phyloP scores from a whole-genome alignment of 2,797 vertebrate genomes.

The Propithecus deckenii region DNA sequence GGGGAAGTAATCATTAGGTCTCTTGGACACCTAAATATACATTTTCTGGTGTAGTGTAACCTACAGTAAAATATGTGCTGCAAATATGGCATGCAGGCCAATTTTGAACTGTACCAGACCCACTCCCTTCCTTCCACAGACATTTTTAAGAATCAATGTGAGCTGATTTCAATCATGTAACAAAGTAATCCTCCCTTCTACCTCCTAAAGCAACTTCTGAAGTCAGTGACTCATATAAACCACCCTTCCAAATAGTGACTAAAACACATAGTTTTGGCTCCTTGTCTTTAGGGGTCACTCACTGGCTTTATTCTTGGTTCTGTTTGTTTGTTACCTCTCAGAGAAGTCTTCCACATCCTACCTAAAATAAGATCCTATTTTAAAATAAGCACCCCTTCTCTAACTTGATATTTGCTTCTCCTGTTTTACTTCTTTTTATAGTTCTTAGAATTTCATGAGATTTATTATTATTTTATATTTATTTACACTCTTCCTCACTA shows the following conservation, averaged over 20 bases:
- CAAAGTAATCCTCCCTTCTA: neutral
- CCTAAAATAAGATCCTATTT: neutral
- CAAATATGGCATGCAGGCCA: neutral
- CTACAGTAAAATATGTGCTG: neutral
- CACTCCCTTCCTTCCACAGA: neutral
- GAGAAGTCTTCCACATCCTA: neutral
- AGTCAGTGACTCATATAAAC: neutral
- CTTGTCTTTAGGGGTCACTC: neutral
- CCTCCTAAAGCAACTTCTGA: neutral
- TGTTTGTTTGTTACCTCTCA: neutral
- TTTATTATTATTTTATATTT: neutral
- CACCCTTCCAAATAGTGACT: neutral
- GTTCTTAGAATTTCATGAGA: conserved; percentile 20
- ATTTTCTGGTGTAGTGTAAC: neutral
- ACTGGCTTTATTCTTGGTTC: neutral
- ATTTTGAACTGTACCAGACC: neutral
- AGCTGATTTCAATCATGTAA: conserved; percentile 25
- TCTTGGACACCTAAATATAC: neutral
- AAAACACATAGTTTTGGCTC: neutral
- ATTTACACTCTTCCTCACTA: neutral
- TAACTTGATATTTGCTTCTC: neutral
- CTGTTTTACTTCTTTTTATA: conserved; percentile 35
- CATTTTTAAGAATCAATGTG: neutral
- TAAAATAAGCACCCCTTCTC: neutral
- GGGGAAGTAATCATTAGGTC: neutral